Base-by-base conservation (phyloP, 2,888 invertebrate genomes). In the Polydrusus tereticollis region DNA sequence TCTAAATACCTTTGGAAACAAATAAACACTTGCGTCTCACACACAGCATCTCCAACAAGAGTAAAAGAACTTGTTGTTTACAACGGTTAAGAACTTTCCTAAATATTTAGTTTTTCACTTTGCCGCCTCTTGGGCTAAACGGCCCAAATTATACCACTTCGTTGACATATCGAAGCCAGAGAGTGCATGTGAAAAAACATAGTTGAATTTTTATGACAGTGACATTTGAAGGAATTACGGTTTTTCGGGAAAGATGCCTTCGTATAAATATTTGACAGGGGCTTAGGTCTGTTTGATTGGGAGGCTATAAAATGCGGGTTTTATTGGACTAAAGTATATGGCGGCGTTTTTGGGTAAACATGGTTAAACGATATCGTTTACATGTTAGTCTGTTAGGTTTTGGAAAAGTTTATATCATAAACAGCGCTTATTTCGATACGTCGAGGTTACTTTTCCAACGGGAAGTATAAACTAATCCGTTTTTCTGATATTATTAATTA, bases 81-180 rank as follows among this genome's bases (percentile, higher is more conserved):
- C 66, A 52, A 52, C 55, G 41, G 55, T 57, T 72, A 72, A 72
- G 62, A 36, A 55, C 57, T 72, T 62, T 62, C 67, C 66, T 72
- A 72, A 72, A 72, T 72, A 72, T 72, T 72, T 72, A 36, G 62
- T 66, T 72, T 67, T 66, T 67, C 72, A 70, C 70, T 70, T 70
- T 64, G 64, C 64, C 64, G 70, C 55, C 70, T 57, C 21, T 23
- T 10, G 47, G 65, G 16, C 20, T 21, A 18, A 58, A 70, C 33
- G 47, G 41, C 18, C 57, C 64, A 47, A 64, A 70, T 70, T 58
- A 65, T 70, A 70, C 70, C 65, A 55, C 18, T 14, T 36, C 70
- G 70, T 58, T 65, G 70, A 70, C 33, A 65, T n/a, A 70, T 26
- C 21, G 45, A 47, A 65, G 23, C 47, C 70, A 50, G 33, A 20